These are phyloP conservation scores for Sander lucioperca DNA, from an alignment of 2,113 vertebrate genomes.

Conservation along the genomic window DNA sequence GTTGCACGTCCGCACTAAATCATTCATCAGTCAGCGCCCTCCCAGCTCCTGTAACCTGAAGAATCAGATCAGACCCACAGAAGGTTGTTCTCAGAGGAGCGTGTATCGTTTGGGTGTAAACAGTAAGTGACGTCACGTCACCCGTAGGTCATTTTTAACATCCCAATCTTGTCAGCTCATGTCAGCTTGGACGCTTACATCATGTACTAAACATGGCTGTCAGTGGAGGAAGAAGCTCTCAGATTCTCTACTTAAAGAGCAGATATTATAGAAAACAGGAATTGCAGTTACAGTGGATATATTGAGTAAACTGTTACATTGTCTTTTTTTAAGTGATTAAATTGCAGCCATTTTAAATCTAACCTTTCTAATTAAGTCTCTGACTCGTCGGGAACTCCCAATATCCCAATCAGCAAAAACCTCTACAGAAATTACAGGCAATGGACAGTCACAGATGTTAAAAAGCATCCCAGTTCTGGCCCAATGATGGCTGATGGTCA, in stretches of 20 bases:
- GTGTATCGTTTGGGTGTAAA: neutral
- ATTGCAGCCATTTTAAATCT: neutral
- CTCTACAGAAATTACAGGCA: neutral
- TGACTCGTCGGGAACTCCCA: neutral
- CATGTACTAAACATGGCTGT: neutral
- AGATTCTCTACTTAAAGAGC: neutral
- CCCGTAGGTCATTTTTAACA: slow-evolving; percentile 1
- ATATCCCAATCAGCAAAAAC: neutral
- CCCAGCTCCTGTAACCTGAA: neutral
- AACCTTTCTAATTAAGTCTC: neutral
- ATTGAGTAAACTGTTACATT: too few species aligned
- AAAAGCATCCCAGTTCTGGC: neutral
- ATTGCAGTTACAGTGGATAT: too few species aligned
- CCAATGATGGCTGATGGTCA: neutral
- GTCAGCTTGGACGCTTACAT: neutral
- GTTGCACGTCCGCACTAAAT: neutral
- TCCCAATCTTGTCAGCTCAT: neutral
- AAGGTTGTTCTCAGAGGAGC: neutral
- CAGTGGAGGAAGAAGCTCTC: neutral
- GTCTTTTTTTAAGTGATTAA: neutral
- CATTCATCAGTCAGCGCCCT: slow-evolving; percentile 20
- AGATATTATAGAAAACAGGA: neutral
- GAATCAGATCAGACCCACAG: neutral
- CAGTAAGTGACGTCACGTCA: neutral
- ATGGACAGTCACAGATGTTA: neutral